A percentile compares a stretch with the other conserved stretches of the same genome.
Evolutionary conservation across 2,797 vertebrate genomes (phyloP).

Genomic region (Gymnoscopelus braueri): DNA sequence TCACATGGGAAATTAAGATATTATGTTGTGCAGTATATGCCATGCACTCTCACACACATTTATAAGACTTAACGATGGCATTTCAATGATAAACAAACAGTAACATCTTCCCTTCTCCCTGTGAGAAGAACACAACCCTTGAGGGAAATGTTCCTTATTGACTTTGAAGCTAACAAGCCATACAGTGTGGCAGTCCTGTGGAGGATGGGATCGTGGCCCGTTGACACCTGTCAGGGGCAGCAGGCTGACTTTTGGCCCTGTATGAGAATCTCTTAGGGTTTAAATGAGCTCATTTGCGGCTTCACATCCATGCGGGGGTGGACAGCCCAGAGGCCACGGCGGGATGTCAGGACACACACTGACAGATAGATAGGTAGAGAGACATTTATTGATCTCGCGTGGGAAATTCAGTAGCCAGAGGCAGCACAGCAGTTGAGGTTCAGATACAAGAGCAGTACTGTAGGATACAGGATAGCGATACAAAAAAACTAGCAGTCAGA

Average conservation of each 20-base stretch:
- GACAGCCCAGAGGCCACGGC: constrained; percentile 58
- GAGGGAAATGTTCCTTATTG: constrained; percentile 7
- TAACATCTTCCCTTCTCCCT: neutral
- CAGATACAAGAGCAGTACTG: too few species aligned
- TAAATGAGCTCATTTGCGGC: constrained; percentile 76
- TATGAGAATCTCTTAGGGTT: constrained; percentile 45
- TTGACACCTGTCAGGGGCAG: constrained; percentile 61
- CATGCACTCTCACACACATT: neutral
- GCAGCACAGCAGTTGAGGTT: too few species aligned
- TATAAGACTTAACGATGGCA: neutral
- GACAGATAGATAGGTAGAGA: too few species aligned
- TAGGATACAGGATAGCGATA: too few species aligned
- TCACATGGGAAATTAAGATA: neutral
- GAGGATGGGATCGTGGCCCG: constrained; percentile 33
- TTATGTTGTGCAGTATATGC: neutral
- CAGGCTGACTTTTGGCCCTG: constrained; percentile 61
- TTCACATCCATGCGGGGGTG: constrained; percentile 50
- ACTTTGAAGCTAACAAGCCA: constrained; percentile 32
- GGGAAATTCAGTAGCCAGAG: too few species aligned
- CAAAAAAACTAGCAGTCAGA: too few species aligned
- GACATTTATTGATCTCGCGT: too few species aligned
- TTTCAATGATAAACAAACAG: constrained; percentile 14
- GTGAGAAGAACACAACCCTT: constrained; percentile 5
- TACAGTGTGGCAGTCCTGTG: constrained; percentile 6
- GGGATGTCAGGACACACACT: constrained; percentile 19